These are phyloP conservation scores for Procambarus clarkii DNA, from an alignment of 1,140 invertebrate species.

Conservation along the genomic window DNA sequence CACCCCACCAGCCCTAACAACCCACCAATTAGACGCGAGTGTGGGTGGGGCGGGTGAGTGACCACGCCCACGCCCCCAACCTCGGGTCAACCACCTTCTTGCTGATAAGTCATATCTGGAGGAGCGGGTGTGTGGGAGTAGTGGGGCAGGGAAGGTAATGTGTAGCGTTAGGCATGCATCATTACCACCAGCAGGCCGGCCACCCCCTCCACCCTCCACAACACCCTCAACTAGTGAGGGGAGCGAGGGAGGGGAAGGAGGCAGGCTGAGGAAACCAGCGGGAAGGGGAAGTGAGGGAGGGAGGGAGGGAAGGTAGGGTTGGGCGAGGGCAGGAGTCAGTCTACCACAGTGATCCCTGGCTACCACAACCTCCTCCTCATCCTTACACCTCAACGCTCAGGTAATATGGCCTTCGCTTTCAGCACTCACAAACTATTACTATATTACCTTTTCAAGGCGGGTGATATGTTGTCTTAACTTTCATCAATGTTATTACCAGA, in stretches of 20 bases:
- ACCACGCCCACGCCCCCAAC: conserved; percentile 30
- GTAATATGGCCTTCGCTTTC: too few species aligned
- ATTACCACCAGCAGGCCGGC: conserved; percentile 8
- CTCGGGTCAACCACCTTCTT: conserved; percentile 2
- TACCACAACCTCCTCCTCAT: not conserved
- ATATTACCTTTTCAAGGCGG: too few species aligned
- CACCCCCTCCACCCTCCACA: not conserved
- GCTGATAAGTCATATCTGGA: conserved; percentile 9
- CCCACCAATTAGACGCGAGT: conserved; percentile 33
- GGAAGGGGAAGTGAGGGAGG: conserved; percentile 8
- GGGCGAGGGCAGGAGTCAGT: conserved; percentile 24
- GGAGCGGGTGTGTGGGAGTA: not conserved
- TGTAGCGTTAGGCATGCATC: conserved; percentile 54
- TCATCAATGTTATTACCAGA: too few species aligned
- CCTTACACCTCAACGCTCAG: not conserved
- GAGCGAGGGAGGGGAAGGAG: not conserved
- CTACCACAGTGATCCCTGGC: not conserved
- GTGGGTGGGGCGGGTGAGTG: not conserved
- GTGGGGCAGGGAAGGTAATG: conserved; percentile 25
- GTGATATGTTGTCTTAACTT: too few species aligned
- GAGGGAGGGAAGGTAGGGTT: conserved; percentile 4
- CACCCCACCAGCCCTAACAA: not conserved
- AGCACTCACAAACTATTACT: not conserved
- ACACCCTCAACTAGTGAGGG: not conserved
- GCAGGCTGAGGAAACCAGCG: not conserved